Percentiles rank a stretch among this genome's conserved stretches.
phyloP scores from a whole-genome alignment of 2,113 vertebrate genomes.

The Synchiropus splendidus region DNA sequence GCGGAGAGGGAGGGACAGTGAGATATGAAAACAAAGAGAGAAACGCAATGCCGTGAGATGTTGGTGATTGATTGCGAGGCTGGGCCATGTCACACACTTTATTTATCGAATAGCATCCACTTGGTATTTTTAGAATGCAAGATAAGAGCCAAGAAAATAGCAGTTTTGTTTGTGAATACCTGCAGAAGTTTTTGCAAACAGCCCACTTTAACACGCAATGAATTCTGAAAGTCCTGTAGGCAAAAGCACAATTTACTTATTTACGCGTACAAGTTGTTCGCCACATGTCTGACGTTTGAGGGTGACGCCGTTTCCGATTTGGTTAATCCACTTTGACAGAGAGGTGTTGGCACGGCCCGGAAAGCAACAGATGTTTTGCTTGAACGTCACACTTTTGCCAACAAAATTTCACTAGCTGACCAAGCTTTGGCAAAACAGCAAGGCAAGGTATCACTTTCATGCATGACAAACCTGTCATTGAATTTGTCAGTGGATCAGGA shows the following conservation, averaged over 20 bases:
- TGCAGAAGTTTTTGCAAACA: no score
- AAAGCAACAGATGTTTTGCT: slow-evolving; percentile 97
- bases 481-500: no score
- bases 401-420: slow-evolving; percentile 90
- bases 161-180: no score
- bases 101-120: slow-evolving; percentile 82
- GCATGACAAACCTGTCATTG: not conserved
- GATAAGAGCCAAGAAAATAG: slow-evolving; percentile 71
- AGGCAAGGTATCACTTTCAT: slow-evolving; percentile 62
- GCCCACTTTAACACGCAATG: no score
- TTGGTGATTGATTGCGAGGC: slow-evolving; percentile 87
- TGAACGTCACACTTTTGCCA: slow-evolving; percentile 82
- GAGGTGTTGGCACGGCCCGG: slow-evolving; percentile 90
- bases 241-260: no score
- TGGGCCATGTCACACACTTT: slow-evolving; percentile 77
- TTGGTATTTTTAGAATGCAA: slow-evolving; percentile 85
- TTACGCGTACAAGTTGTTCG: no score
- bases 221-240: no score
- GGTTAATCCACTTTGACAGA: slow-evolving; percentile 96
- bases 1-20: slow-evolving; percentile 76
- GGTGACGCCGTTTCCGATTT: slow-evolving; percentile 93
- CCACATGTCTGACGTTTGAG: slow-evolving; percentile 56
- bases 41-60: slow-evolving; percentile 46
- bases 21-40: slow-evolving; percentile 53
- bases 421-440: slow-evolving; percentile 78